Base-by-base conservation (phyloP, 2,113 vertebrate genomes). In the Mesitornis unicolor region DNA sequence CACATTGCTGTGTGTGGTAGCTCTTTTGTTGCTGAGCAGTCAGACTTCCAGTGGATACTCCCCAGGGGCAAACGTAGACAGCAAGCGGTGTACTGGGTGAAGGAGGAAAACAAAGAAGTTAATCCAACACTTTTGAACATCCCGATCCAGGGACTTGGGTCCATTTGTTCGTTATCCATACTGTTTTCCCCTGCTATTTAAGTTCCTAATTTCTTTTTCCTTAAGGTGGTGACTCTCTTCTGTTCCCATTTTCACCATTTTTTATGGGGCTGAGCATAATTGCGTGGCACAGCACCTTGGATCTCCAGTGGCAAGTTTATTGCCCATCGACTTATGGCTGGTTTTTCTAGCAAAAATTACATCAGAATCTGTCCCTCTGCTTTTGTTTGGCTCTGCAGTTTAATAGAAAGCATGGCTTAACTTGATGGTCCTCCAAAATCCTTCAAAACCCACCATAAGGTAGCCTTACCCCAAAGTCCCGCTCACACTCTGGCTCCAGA, bases 231-330 rank as follows among this genome's bases (percentile, higher is more conserved):
- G 75, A 29, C 24, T 87, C 40, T 68, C 71, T 77, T 78, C 47
- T 42, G 35, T 71, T 87, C 56, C 45, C 59, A 89, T 29, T 69
- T 91, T 60, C 51, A 43, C 38, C 1, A 2, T 17, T 63, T 81
- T 94, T 81, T 89, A 43, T n/a, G 56, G 28, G 26, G 33, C 26
- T 0, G 1, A 60, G 36, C 67, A 43, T 68, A 85, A 71, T 76
- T 75, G 64, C 71, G 5, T 3, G 16, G 47, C 48, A 67, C 13
- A 2, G n/a, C 2, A 8, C 24, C 4, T 4, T 64, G 77, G 47
- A 16, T 91, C 77, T 68, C 65, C 56, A 81, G 77, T 35, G n/a
- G 29, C 65, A 67, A 71, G 60, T 93, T 95, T 81, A 80, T 87
- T 70, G 70, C 54, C 36, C 15, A 0, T 19, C 68, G 64, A 40